Evolutionary conservation across 2,113 vertebrate species (phyloP).

Genomic region (Muntiacus reevesi): DNA sequence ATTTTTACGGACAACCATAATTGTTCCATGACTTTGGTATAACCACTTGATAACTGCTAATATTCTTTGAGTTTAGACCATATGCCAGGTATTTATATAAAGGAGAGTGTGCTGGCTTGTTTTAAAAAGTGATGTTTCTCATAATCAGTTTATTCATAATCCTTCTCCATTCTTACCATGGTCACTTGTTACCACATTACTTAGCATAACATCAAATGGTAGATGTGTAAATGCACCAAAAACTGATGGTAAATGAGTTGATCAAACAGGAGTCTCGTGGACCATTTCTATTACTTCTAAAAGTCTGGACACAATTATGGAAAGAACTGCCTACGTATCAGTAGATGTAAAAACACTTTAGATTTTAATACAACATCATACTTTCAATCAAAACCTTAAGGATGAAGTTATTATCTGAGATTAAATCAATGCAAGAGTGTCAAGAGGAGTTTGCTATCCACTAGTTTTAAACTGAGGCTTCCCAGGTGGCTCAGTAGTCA

Average conservation of each 20-base stretch:
- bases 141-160: not conserved
- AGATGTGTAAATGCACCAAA: not conserved
- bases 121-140: not conserved
- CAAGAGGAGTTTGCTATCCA: not conserved
- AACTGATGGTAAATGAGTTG: not conserved
- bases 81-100: not conserved
- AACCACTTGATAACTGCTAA: not conserved
- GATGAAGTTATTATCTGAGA: not conserved
- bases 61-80: not conserved
- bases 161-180: not conserved
- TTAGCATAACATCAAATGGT: not conserved
- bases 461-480: not conserved
- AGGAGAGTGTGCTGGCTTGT: not conserved
- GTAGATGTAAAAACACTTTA: not conserved
- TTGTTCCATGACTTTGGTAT: not conserved
- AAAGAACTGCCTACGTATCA: not conserved
- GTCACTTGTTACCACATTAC: not conserved
- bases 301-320: not conserved
- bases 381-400: not conserved
- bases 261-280: not conserved
- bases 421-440: not conserved
- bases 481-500: not conserved
- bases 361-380: not conserved
- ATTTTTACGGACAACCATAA: not conserved
- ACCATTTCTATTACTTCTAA: not conserved